A percentile compares a stretch with the other conserved stretches of the same genome.
phyloP scores from a whole-genome alignment of 2,888 invertebrate species.

The Antheraea assamensis region DNA sequence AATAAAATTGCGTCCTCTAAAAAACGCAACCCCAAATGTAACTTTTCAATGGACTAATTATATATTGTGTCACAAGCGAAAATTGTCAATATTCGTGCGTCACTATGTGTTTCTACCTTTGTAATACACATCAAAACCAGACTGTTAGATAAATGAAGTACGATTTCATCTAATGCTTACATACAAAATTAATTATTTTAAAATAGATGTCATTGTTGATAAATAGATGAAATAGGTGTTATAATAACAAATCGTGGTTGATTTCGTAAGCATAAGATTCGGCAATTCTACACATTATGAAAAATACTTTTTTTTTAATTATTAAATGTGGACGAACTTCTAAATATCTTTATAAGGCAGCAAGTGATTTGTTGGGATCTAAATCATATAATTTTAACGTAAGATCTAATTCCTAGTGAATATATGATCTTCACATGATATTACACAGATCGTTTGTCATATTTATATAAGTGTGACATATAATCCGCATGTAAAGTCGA shows the following conservation, averaged over 20 bases:
- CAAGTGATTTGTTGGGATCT: slow-evolving; percentile 38
- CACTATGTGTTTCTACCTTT: not conserved
- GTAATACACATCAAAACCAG: not conserved
- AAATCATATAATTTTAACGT: slow-evolving; percentile 30
- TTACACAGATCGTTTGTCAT: too few relatives aligned
- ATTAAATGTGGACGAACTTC: slow-evolving; percentile 17
- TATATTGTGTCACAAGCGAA: not conserved
- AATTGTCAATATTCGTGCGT: not conserved
- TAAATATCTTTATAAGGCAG: slow-evolving; percentile 21
- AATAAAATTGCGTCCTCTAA: too few relatives aligned
- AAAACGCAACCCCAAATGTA: too few relatives aligned
- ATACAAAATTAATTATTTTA: not conserved
- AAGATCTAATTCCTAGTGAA: slow-evolving; percentile 29
- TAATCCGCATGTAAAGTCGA: too few relatives aligned
- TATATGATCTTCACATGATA: too few relatives aligned
- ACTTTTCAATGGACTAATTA: too few relatives aligned
- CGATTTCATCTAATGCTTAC: slow-evolving; percentile 1
- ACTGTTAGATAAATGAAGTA: not conserved
- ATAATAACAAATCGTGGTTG: slow-evolving; percentile 2
- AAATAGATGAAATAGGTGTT: slow-evolving; percentile 8
- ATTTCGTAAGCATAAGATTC: slow-evolving; percentile 1
- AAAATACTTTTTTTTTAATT: not conserved
- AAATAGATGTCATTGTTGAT: slow-evolving; percentile 6
- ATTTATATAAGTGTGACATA: too few relatives aligned
- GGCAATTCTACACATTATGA: not conserved